phyloP scores from a whole-genome alignment of 2,797 vertebrate genomes.

The Clamator glandarius region DNA sequence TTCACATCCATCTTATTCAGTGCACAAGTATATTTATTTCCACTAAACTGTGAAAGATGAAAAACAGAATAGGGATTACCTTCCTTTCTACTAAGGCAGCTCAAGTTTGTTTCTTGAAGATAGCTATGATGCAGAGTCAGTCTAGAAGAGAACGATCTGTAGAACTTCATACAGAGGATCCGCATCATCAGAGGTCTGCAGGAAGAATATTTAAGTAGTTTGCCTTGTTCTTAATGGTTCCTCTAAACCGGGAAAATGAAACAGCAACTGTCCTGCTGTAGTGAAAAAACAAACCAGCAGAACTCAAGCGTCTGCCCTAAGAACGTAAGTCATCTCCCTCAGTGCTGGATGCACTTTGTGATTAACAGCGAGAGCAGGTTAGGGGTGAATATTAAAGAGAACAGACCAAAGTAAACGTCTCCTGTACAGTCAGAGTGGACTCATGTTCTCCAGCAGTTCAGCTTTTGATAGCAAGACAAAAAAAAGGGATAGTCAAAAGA shows the following conservation, averaged over 20 bases:
- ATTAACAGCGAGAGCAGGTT: not conserved
- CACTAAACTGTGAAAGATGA: conserved; percentile 75
- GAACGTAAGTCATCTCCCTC: not conserved
- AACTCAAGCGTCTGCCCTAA: not conserved
- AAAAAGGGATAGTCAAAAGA: conserved; percentile 25
- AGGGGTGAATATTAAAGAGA: not conserved
- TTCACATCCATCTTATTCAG: conserved; percentile 74
- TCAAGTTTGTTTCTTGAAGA: conserved; percentile 61
- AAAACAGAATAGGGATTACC: conserved; percentile 68
- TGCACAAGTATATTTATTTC: conserved; percentile 66
- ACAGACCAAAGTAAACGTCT: not conserved
- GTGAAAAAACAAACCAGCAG: not conserved
- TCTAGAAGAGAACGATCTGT: conserved; percentile 50
- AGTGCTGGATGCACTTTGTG: not conserved
- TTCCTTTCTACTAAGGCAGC: conserved; percentile 74
- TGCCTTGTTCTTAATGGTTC: conserved; percentile 2
- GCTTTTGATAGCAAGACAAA: conserved; percentile 24
- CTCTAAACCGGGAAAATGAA: not conserved
- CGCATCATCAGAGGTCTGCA: not conserved
- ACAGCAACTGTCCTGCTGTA: not conserved
- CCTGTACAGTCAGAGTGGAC: not conserved
- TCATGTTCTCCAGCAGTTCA: conserved; percentile 70
- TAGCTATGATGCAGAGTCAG: conserved; percentile 62
- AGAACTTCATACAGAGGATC: conserved; percentile 31
- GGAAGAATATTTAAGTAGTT: not conserved